Percentiles rank a stretch among this genome's conserved stretches.
These are phyloP conservation scores for Misgurnus mizolepis DNA, from an alignment of 2,113 vertebrate genomes.

Conservation along the genomic window DNA sequence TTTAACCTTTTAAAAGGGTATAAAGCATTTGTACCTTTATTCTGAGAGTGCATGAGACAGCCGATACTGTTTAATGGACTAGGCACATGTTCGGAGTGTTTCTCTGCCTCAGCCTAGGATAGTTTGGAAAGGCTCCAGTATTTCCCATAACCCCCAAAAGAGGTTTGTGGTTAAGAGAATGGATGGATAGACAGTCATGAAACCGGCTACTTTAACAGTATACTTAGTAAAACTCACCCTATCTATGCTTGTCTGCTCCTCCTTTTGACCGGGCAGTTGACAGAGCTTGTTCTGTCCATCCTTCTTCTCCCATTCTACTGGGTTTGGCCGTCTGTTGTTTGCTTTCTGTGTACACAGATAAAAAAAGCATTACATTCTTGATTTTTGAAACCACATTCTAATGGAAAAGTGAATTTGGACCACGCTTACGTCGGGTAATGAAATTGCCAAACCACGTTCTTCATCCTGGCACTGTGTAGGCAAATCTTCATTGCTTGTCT, in stretches of 20 bases:
- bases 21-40: too few relatives aligned
- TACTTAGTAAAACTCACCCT: constrained; percentile 54
- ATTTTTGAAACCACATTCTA: neutral
- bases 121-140: too few relatives aligned
- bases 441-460: constrained; percentile 50
- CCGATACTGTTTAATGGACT: too few relatives aligned
- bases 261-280: constrained; percentile 56
- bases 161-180: too few relatives aligned
- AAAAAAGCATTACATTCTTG: neutral
- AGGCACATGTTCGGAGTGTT: too few relatives aligned
- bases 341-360: constrained; percentile 45
- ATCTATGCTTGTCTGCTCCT: constrained; percentile 66
- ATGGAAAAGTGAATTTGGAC: neutral
- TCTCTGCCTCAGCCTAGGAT: too few relatives aligned
- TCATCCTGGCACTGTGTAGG: neutral
- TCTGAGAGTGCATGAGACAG: too few relatives aligned
- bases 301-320: constrained; percentile 49
- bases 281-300: constrained; percentile 57
- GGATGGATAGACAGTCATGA: neutral
- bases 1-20: too few relatives aligned
- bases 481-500: constrained; percentile 62
- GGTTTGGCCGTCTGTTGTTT: constrained; percentile 58
- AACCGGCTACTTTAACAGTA: neutral
- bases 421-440: constrained; percentile 62
- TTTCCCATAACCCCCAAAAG: too few relatives aligned